Base-by-base conservation (phyloP, 2,888 invertebrate species). In the Macrophya annulata region DNA sequence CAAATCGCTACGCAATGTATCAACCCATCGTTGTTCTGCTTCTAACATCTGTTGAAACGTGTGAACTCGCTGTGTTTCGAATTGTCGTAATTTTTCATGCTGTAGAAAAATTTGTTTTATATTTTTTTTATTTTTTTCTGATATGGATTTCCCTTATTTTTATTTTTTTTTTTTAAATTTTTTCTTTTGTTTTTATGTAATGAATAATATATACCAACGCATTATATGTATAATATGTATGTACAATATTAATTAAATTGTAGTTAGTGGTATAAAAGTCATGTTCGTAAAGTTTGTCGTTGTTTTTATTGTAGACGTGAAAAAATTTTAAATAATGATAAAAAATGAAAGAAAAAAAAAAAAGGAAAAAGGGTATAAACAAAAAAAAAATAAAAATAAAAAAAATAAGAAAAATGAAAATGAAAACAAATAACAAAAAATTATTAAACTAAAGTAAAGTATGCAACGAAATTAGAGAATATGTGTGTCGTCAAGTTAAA, bases 11-110 rank as follows among this genome's bases (percentile, higher is more conserved):
- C 97, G 95, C 86, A 98, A 94, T 89, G 96, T 96, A 89, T 98
- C 96, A 89, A 98, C 96, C 93, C 97, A 97, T 90, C 96, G 95
- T 93, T 96, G 96, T 91, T 98, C 98, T 90, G 97, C 96, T 90
- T 98, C 98, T 88, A 98, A 94, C 99, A 99, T 99, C 91, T 98
- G 95, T 89, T 97, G 96, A 88, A 98, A 96, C 25, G 98, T 98
- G 93, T 97, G 96, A 85, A 97, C 96, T 90, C 97, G 96, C 89
- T 98, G 96, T 85, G 96, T 96, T 92, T 97, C 97, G 93, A 98
- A 94, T 94, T 98, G 97, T 65, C 97, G 95, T 90, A 97, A 97
- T 92, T 97, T 98, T 91, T 97, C 98, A 89, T 96, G 95, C 98
- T 98, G 94, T 15, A 17, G n/a, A 21, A 62, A 25, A 21, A 21